Evolutionary conservation across 2,888 invertebrate species (phyloP).

Genomic region (Herminia tarsipennalis): DNA sequence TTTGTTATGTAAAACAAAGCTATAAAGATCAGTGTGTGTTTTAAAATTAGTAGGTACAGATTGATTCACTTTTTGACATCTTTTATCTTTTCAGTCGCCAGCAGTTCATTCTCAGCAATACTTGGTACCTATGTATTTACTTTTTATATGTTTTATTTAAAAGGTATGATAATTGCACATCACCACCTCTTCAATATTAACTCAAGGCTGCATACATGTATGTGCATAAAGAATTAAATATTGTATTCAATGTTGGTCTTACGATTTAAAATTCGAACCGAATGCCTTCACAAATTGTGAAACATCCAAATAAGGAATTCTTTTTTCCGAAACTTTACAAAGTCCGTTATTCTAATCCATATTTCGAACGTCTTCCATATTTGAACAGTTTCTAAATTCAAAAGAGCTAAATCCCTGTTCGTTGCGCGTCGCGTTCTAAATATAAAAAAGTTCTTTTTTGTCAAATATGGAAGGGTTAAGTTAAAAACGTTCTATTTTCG

Average conservation of each 20-base stretch:
- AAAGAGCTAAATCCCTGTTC: slow-evolving; percentile 81
- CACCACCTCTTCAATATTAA: slow-evolving; percentile 16
- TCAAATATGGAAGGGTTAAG: slow-evolving; percentile 86
- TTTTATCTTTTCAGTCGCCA: no score
- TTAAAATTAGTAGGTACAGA: no score
- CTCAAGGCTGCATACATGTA: slow-evolving; percentile 13
- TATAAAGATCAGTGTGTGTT: no score
- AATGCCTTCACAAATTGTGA: slow-evolving; percentile 33
- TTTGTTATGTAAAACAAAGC: no score
- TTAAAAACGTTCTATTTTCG: slow-evolving; percentile 85
- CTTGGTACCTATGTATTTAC: no score
- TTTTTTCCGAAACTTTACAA: slow-evolving; percentile 40
- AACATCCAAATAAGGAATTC: slow-evolving; percentile 36
- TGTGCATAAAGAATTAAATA: slow-evolving; percentile 10
- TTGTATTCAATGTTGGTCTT: slow-evolving; percentile 11
- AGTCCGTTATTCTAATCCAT: slow-evolving; percentile 68
- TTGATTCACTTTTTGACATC: no score
- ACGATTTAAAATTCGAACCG: slow-evolving; percentile 22
- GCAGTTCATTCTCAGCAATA: no score
- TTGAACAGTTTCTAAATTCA: slow-evolving; percentile 77
- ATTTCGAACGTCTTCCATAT: slow-evolving; percentile 71
- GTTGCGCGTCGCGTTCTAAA: slow-evolving; percentile 79
- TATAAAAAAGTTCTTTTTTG: slow-evolving; percentile 82
- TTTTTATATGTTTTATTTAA: no score
- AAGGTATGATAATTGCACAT: slow-evolving; percentile 17